Base-by-base conservation (phyloP, 2,113 vertebrate genomes). In the Anoura caudifer region DNA sequence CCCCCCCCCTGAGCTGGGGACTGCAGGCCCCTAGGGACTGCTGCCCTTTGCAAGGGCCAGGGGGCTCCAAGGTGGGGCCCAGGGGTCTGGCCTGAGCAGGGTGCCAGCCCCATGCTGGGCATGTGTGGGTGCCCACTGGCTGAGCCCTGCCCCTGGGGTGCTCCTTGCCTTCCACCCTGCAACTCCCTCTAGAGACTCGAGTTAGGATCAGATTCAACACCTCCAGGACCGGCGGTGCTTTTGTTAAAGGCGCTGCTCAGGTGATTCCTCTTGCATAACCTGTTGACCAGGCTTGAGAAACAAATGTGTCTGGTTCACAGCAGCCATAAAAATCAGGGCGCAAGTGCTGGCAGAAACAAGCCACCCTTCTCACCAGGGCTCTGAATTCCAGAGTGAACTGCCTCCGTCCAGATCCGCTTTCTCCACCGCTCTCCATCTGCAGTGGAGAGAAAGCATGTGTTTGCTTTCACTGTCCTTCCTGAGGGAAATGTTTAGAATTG, bases 191-290 rank as follows among this genome's bases (percentile, higher is more conserved):
- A 20, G 50, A 59, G 47, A 80, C 4, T 13, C 22, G 70, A 59
- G 59, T 54, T 15, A 43, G 59, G 69, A 31, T 52, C 81, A n/a
- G 36, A 77, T 76, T 76, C 31, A 13, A 45, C 36, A n/a, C 33
- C 89, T 65, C 3, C 7, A 28, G 38, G 85, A 31, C 65, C 28
- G 38, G 54, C 31, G 82, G 38, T 59, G 59, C 41, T 50, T 92
- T 92, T 73, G 80, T 50, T 5, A 70, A 82, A 67, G 14, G n/a
- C 33, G 13, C 73, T 82, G 93, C 77, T 94, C 91, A 33, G 95
- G 96, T 67, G 91, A 88, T 10, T 41, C 81, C 20, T 63, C 65
- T 96, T 92, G 43, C 43, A 8, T 54, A 54, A 52, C 67, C 72
- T 54, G 70, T 75, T 85, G 63, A 61, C 70, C 59, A 67, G 14